These are phyloP conservation scores for Fratercula arctica DNA, from an alignment of 2,797 vertebrate species.

Conservation along the genomic window DNA sequence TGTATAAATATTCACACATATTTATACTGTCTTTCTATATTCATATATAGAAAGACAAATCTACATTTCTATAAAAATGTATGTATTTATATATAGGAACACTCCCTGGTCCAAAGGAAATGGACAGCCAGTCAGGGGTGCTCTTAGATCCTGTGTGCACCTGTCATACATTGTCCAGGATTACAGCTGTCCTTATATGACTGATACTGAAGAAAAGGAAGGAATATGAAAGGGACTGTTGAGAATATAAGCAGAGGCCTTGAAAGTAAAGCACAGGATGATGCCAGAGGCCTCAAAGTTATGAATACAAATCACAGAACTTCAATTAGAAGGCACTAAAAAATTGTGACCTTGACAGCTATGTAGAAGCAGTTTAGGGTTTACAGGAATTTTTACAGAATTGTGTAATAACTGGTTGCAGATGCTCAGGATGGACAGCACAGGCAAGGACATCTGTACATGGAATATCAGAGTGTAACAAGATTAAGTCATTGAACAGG, in stretches of 20 bases:
- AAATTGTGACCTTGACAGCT: not conserved
- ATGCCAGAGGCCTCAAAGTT: not conserved
- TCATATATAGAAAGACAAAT: not conserved
- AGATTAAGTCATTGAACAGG: not conserved
- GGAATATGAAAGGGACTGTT: not conserved
- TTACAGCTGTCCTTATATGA: not conserved
- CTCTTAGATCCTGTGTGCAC: fast-evolving
- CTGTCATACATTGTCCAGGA: not conserved
- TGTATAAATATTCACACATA: not conserved
- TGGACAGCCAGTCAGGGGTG: not conserved
- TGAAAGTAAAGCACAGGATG: not conserved
- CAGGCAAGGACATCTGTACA: not conserved
- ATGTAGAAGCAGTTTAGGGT: not conserved
- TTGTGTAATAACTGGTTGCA: not conserved
- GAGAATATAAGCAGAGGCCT: not conserved
- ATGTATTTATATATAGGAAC: not conserved
- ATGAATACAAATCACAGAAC: not conserved
- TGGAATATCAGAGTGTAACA: not conserved
- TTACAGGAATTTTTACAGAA: not conserved
- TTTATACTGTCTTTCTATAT: not conserved
- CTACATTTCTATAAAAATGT: not conserved
- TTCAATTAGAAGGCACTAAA: not conserved
- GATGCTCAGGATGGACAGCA: not conserved
- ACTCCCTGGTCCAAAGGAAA: not conserved
- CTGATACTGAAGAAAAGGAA: not conserved